Percentiles rank a stretch among this genome's conserved stretches.
Evolutionary conservation across 1,140 invertebrate species (phyloP).

Genomic region (Riptortus pedestris): DNA sequence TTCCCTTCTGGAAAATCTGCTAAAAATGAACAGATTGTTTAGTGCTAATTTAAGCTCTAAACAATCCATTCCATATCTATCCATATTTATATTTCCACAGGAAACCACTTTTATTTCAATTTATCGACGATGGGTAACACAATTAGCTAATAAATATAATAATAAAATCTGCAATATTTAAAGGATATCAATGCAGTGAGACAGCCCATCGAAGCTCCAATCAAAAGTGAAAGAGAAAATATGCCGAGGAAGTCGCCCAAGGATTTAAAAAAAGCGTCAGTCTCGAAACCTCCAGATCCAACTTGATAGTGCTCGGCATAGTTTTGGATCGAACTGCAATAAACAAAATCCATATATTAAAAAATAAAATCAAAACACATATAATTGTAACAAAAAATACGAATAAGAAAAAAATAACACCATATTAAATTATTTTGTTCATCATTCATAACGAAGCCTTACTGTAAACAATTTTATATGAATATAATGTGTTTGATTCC

Average conservation of each 20-base stretch:
- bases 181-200: conserved; percentile 82
- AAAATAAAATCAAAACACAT: background rate
- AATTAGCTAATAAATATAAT: too few relatives aligned
- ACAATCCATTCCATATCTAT: too few relatives aligned
- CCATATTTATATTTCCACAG: too few relatives aligned
- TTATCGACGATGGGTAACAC: too few relatives aligned
- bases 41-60: too few relatives aligned
- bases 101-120: too few relatives aligned
- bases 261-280: conserved; percentile 75
- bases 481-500: too few relatives aligned
- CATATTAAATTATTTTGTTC: background rate
- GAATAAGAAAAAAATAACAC: background rate
- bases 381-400: too few relatives aligned
- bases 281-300: conserved; percentile 68
- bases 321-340: conserved; percentile 77
- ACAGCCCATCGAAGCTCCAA: conserved; percentile 85
- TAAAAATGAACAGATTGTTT: too few relatives aligned
- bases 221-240: conserved; percentile 80
- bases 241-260: conserved; percentile 85
- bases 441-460: conserved; percentile 14
- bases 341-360: conserved; percentile 18
- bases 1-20: too few relatives aligned
- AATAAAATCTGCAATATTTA: too few relatives aligned
- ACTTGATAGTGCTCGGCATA: conserved; percentile 68
- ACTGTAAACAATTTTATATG: too few relatives aligned